Base-by-base conservation (phyloP, 2,113 vertebrate species). In the Triplophysa siluroides region DNA sequence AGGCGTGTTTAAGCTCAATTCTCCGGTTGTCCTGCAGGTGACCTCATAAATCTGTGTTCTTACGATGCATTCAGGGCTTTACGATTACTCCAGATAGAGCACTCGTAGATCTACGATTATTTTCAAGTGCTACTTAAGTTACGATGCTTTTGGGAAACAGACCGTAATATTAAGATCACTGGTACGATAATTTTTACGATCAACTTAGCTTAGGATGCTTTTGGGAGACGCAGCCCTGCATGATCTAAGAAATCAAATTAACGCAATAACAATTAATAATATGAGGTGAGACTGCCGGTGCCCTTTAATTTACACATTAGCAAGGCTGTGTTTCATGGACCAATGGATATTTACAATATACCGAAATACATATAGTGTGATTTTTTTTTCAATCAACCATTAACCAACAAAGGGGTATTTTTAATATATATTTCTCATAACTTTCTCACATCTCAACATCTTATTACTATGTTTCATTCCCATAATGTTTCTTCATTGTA, bases 221-320 rank as follows among this genome's bases (percentile, higher is more conserved):
- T 29, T 29, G 26, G 26, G 26, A 29, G 3, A 29, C 3, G 26
- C 26, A 29, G 26, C 26, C 18, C 41, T 43, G 81, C 54, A 50
- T 52, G 65, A 58, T n/a, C 47, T 12, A 21, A 77, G 58, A 76
- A n/a, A 80, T 83, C 43, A 50, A 62, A 60, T 69, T 29, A 77
- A 47, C 62, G 8, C 60, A 29, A 54, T 70, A 52, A 70, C 52
- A 18, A 26, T 26, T 19, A 11, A 24, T 45, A 50, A 52, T 10
- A 3, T 10, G 8, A 69, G 7, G 24, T 52, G 23, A 13, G 19
- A 41, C 26, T 23, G 60, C 78, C 23, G 72, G 14, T 33, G 19
- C 54, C 70, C 19, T 58, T 43, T 50, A 54, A 56, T 70, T 52
- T 70, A 54, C 47, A 52, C 26, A 19, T n/a, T n/a, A n/a, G n/a